Evolutionary conservation across 2,888 invertebrate species (phyloP), one percentile per base, ranked within the genome.

Genomic region (Erynnis tages): DNA sequence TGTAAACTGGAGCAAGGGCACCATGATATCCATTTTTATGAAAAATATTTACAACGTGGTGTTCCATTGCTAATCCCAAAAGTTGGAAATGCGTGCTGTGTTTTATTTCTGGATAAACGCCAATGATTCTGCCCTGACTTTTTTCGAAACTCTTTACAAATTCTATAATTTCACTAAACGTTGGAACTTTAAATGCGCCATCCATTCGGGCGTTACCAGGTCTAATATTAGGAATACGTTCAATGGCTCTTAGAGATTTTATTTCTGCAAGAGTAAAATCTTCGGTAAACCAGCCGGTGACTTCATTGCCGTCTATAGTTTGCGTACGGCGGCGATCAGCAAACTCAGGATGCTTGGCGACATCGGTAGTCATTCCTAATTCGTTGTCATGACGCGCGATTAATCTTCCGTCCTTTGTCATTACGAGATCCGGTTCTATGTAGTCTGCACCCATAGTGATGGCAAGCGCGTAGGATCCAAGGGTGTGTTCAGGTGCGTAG

Each of bases 21-120:
- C 79, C 78, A 3, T 54, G 37, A 56, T 87, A 89, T 4, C 83
- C 82, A 47, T 86, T 87, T 10, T 46, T 67, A 56, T 82, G 80
- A 1, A 89, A 71, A 27, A 73, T 68, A 10, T 84, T 76, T 0
- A 86, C 83, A 6, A 88, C 57, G 1, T 73, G 69, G 34, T 61
- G 59, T 59, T 89, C 88, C 81, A 89, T 82, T 2, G 80, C 66
- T 19, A 88, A 61, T 2, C 76, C 81, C 4, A 85, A 56, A 1
- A 57, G 64, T 60, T 80, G 74, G 44, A 88, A 89, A 59, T 89
- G 84, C 16, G 79, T 78, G 0, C 64, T 60, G 43, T 88, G 84
- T 66, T 88, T 89, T 25, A 87, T 82, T 69, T 89, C 88, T 11
- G 82, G 83, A 50, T 85, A 86, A 37, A 89, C 75, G 5, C 88